Base-by-base conservation (phyloP, 2,888 invertebrate genomes). In the Sepiola atlantica region DNA sequence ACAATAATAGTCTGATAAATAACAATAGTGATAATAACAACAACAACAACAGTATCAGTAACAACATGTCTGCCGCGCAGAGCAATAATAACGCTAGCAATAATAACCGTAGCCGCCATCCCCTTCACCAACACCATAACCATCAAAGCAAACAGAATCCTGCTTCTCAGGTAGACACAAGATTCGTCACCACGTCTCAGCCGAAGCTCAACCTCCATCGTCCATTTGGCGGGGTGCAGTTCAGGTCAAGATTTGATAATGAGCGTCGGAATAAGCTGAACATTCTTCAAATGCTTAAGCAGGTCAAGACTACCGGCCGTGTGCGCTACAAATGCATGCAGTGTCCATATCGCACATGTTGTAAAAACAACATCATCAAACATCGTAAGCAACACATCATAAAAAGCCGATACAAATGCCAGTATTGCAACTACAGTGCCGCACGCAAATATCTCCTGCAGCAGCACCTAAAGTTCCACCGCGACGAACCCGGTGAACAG, bases 401-500 rank as follows among this genome's bases (percentile, higher is more conserved):
- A 91, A 95, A 95, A 57, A 96, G 95, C 94, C 95, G 95, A 61
- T 96, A 96, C 94, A 95, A 95, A 54, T 97, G 97, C 95, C 95
- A 95, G 35, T 94, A 95, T 20, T 97, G 97, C 94, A 95, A 95
- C 91, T 97, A 96, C 94, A 96, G 96, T 94, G 96, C 96, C 4
- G 95, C 95, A 1, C 95, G 96, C 93, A 95, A 95, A 12, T 95
- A 94, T 45, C 95, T 96, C 28, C 95, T 96, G 54, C 95, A 95
- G 92, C 96, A 96, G 93, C 97, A 97, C 94, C 95, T 96, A 57
- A 95, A 95, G 35, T 96, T 95, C 61, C 97, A 96, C 94, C 94
- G 95, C 32, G 94, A 94, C 45, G 95, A 95, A 8, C 94, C 94
- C 55, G 90, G 55, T 61, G 91, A 94, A 24, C 94, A 95, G 35